phyloP scores from a whole-genome alignment of 2,888 invertebrate species.

The Chrysina gloriosa region DNA sequence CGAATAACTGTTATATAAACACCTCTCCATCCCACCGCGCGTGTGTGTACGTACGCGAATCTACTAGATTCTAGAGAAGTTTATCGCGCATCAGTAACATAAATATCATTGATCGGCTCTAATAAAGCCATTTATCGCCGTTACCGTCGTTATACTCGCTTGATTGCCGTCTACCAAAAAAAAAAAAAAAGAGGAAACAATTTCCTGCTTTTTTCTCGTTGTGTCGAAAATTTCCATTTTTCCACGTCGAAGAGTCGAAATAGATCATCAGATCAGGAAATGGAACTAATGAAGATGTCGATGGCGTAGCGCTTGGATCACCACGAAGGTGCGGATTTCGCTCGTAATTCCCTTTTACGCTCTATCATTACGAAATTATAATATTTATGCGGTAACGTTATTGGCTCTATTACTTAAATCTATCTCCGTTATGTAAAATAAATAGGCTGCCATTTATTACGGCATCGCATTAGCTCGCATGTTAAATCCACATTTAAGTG shows the following conservation, averaged over 20 bases:
- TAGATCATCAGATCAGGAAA: background rate
- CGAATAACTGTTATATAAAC: slow-evolving; percentile 14
- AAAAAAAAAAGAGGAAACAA: slow-evolving; percentile 18
- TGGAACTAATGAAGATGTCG: background rate
- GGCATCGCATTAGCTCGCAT: slow-evolving; percentile 36
- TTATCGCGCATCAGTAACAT: slow-evolving; percentile 31
- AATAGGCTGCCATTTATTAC: slow-evolving; percentile 18
- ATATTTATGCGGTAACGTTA: slow-evolving; percentile 11
- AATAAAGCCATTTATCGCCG: slow-evolving; percentile 27
- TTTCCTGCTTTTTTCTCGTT: slow-evolving; percentile 13
- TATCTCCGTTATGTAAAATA: slow-evolving; percentile 30
- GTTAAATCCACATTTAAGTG: slow-evolving; percentile 28
- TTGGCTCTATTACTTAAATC: slow-evolving; percentile 10
- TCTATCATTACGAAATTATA: slow-evolving; percentile 15
- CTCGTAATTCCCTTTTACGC: background rate
- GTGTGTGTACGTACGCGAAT: background rate
- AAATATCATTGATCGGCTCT: slow-evolving; percentile 31
- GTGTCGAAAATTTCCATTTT: too few species aligned
- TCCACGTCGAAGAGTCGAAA: too few species aligned
- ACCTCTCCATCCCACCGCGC: too few species aligned
- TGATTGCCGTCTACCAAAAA: slow-evolving; percentile 16
- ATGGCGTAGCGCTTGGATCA: background rate
- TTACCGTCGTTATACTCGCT: slow-evolving; percentile 5
- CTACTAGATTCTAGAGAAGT: slow-evolving; percentile 7
- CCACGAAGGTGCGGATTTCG: background rate